These are phyloP conservation scores for Mayetiola destructor DNA, from an alignment of 2,888 invertebrate genomes.

Conservation along the genomic window DNA sequence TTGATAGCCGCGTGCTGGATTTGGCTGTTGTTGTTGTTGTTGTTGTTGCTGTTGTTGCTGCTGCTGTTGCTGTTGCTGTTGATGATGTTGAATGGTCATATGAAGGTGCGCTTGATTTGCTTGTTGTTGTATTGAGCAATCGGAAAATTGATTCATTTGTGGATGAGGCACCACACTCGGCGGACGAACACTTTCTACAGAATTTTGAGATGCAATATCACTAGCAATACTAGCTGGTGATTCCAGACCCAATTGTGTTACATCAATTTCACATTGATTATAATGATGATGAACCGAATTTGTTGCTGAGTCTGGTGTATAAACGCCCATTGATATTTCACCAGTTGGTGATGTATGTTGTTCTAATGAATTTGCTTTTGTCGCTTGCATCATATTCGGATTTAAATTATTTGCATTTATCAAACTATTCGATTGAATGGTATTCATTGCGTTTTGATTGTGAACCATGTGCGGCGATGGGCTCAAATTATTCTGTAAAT, in stretches of 20 bases:
- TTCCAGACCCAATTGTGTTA: constrained; percentile 68
- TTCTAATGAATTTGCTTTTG: constrained; percentile 18
- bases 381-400: constrained; percentile 16
- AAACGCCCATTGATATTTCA: constrained; percentile 67
- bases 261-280: constrained; percentile 67
- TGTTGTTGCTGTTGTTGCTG: constrained; percentile 36
- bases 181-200: constrained; percentile 45
- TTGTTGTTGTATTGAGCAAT: constrained; percentile 59
- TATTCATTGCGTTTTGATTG: constrained; percentile 4
- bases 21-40: constrained; percentile 2
- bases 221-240: constrained; percentile 80
- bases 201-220: constrained; percentile 64
- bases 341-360: constrained; percentile 34
- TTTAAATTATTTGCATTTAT: constrained; percentile 20
- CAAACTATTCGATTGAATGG: constrained; percentile 19
- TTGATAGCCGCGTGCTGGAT: not conserved
- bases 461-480: constrained; percentile 14
- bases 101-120: constrained; percentile 39
- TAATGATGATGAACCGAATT: constrained; percentile 69
- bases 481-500: constrained; percentile 16
- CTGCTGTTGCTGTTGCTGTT: constrained; percentile 34
- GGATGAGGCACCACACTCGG: constrained; percentile 40
- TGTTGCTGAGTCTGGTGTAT: constrained; percentile 70
- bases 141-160: constrained; percentile 38
- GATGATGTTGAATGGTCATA: constrained; percentile 38